Evolutionary conservation across 2,113 vertebrate genomes (phyloP).

Genomic region (Sula dactylatra): DNA sequence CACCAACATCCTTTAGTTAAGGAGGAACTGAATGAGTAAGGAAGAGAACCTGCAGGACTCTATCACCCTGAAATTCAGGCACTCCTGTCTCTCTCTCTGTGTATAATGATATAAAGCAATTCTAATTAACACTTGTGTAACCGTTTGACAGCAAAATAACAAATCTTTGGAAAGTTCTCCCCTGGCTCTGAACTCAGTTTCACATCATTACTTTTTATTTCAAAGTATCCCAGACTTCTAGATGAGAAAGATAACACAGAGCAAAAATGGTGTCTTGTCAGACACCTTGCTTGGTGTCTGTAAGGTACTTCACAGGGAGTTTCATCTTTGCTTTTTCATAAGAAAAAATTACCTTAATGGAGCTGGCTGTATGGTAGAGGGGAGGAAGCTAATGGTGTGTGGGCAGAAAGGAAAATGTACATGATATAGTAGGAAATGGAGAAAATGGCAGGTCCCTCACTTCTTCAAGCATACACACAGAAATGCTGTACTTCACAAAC

Average conservation of each 20-base stretch:
- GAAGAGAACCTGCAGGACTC: not conserved
- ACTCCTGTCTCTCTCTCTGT: not conserved
- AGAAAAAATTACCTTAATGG: not conserved
- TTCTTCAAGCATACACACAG: slow-evolving; percentile 25
- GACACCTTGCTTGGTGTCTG: not conserved
- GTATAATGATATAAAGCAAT: not conserved
- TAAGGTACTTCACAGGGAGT: not conserved
- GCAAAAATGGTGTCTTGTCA: not conserved
- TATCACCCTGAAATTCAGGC: not conserved
- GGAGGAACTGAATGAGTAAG: not conserved
- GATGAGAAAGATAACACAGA: not conserved
- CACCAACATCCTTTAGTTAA: not conserved
- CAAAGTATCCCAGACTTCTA: not conserved
- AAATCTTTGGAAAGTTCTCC: not conserved
- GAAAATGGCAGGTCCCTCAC: not conserved
- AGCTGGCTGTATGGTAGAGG: not conserved
- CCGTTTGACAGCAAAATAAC: not conserved
- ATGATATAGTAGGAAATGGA: not conserved
- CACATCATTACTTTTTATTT: not conserved
- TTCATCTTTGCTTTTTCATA: not conserved
- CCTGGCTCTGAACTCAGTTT: not conserved
- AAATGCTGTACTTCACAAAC: slow-evolving; percentile 35
- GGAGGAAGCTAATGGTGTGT: not conserved
- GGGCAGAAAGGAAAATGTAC: not conserved
- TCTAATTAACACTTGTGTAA: not conserved